Conservation (phyloP, 2,888 invertebrate species). For the Molanna angustata region DNA sequence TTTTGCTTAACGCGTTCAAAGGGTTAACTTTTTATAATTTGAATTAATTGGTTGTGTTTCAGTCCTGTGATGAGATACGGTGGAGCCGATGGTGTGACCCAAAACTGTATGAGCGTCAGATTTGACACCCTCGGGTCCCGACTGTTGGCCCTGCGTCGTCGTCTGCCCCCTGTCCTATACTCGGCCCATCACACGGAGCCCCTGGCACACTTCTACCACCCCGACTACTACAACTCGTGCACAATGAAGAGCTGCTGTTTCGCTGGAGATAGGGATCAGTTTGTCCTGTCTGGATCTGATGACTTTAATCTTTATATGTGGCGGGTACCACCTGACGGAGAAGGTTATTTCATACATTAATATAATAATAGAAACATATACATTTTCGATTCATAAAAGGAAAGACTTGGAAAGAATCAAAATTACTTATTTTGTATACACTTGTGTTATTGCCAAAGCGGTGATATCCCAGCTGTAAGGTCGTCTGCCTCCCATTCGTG, state of each 20-base stretch:
- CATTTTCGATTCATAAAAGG: too few relatives aligned
- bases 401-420: too few relatives aligned
- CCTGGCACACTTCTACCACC: constrained; percentile 84
- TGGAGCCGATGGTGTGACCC: constrained; percentile 55
- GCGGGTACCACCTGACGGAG: constrained; percentile 67
- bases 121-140: constrained; percentile 77
- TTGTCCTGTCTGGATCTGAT: constrained; percentile 90
- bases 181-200: constrained; percentile 65
- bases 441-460: too few relatives aligned
- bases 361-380: too few relatives aligned
- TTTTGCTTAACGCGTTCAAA: too few relatives aligned
- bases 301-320: constrained; percentile 95
- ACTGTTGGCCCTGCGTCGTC: constrained; percentile 77
- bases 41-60: too few relatives aligned
- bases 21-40: too few relatives aligned
- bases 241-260: constrained; percentile 97
- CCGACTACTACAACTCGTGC: constrained; percentile 91
- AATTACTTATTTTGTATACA: too few relatives aligned
- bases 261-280: constrained; percentile 86
- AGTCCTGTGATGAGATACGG: constrained; percentile 71
- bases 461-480: too few relatives aligned
- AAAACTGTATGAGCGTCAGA: constrained; percentile 90
- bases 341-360: constrained; percentile 2
- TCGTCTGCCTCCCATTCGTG: too few relatives aligned
- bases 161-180: constrained; percentile 85